Evolutionary conservation across 2,888 invertebrate genomes (phyloP).

Genomic region (Lysandra bellargus): DNA sequence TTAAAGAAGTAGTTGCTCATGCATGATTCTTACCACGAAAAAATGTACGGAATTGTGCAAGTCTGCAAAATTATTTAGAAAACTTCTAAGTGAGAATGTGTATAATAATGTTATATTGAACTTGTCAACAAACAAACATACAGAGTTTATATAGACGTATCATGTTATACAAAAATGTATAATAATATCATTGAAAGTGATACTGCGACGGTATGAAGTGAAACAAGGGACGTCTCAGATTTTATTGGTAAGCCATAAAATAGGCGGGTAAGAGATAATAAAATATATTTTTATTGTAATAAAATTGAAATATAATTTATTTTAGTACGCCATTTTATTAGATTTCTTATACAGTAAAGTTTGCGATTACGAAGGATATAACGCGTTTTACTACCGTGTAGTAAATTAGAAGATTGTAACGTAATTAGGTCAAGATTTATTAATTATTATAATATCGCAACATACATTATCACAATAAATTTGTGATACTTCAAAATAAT

Average conservation of each 20-base stretch:
- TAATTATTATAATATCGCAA: background rate
- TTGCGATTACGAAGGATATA: background rate
- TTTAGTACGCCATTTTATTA: background rate
- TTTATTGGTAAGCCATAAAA: slow-evolving; percentile 29
- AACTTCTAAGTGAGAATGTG: too few species aligned
- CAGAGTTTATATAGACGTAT: background rate
- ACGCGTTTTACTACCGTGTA: background rate
- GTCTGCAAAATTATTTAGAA: too few species aligned
- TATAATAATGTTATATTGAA: background rate
- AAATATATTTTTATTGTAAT: slow-evolving; percentile 4
- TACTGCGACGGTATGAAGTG: slow-evolving; percentile 12
- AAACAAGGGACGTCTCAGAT: slow-evolving; percentile 30
- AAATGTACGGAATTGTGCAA: too few species aligned
- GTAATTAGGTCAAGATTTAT: background rate
- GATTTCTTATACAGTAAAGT: background rate
- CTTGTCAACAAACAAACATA: background rate
- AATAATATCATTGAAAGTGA: slow-evolving; percentile 17
- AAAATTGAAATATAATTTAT: slow-evolving; percentile 6
- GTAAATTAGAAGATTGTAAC: background rate
- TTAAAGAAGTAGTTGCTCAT: too few species aligned
- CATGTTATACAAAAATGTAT: slow-evolving; percentile 1
- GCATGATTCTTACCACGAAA: too few species aligned
- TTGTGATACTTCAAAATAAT: too few species aligned
- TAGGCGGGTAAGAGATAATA: background rate
- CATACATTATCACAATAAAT: too few species aligned